Base-by-base conservation (phyloP, 2,797 vertebrate species). In the Coreius guichenoti region DNA sequence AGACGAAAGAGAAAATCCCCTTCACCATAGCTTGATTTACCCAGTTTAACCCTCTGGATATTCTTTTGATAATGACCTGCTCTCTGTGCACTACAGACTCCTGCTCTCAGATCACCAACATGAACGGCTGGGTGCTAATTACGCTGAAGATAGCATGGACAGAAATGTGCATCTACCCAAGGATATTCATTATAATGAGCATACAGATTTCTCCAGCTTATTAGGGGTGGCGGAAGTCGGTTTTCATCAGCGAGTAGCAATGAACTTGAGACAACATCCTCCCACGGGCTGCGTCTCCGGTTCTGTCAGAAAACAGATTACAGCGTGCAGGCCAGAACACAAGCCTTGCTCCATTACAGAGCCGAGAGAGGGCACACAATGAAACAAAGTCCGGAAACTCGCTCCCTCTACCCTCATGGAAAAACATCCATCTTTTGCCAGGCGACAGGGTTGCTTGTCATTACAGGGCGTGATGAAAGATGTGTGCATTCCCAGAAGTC, bases 391-490 rank as follows among this genome's bases (percentile, higher is more conserved):
- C 49, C n/a, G 75, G 76, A 85, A 61, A 8, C 84, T 84, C 63
- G 68, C 67, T 68, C 80, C 85, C 43, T 82, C 81, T 81, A 70
- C 74, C 76, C 21, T 67, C 45, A 81, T 0, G 47, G 85, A 65
- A 81, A 90, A 87, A 86, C 85, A 89, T 92, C 89, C 86, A 83
- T 90, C 58, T 72, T 92, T 90, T 91, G 90, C 91, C 85, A 90
- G 89, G 89, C 86, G 89, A 93, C 90, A 89, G 73, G 68, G 90
- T 92, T 92, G 92, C 89, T 94, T 91, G 91, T 94, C 95, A 95
- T 94, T 94, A 94, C 81, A 90, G 92, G 89, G 82, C 91, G 85
- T 90, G 93, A 95, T 96, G 94, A 96, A 95, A 95, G 95, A n/a
- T 17, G 5, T n/a, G 79, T 39, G 6, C 83, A 85, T 89, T 89